Conservation (phyloP, 1,140 invertebrate genomes). For the Daktulosphaira vitifoliae region DNA sequence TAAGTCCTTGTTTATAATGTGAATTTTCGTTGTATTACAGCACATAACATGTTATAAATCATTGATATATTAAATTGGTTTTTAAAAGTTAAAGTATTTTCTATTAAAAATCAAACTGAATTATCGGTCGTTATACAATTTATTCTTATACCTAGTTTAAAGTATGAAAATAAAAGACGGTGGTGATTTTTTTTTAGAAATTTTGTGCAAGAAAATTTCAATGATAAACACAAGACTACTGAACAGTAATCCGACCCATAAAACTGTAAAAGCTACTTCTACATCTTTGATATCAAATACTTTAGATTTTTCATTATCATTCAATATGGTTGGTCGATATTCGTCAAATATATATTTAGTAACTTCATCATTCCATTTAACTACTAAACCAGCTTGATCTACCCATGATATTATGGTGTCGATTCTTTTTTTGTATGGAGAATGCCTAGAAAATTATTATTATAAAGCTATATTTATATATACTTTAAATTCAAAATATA, state of each 20-base stretch:
- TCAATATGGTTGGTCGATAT: constrained; percentile 28
- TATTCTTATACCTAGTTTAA: not conserved
- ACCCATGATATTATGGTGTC: constrained; percentile 38
- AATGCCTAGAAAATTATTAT: constrained; percentile 36
- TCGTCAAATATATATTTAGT: constrained; percentile 38
- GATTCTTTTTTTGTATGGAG: constrained; percentile 38
- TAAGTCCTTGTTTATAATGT: too few species aligned
- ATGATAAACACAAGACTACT: constrained; percentile 24
- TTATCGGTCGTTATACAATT: too few species aligned
- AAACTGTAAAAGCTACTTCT: constrained; percentile 42
- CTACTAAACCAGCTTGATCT: constrained; percentile 41
- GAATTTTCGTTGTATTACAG: too few species aligned
- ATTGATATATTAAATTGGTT: too few species aligned
- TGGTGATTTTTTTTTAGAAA: not conserved
- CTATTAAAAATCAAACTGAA: too few species aligned
- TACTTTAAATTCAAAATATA: too few species aligned
- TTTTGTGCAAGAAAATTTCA: constrained; percentile 8
- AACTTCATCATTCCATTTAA: constrained; percentile 41
- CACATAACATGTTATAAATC: too few species aligned
- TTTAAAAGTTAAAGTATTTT: too few species aligned
- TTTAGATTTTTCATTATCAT: constrained; percentile 34
- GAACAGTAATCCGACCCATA: constrained; percentile 38
- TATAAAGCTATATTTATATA: too few species aligned
- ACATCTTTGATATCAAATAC: constrained; percentile 41
- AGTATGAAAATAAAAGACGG: not conserved